phyloP scores from a whole-genome alignment of 2,797 vertebrate species.

The Austrolebias charrua region DNA sequence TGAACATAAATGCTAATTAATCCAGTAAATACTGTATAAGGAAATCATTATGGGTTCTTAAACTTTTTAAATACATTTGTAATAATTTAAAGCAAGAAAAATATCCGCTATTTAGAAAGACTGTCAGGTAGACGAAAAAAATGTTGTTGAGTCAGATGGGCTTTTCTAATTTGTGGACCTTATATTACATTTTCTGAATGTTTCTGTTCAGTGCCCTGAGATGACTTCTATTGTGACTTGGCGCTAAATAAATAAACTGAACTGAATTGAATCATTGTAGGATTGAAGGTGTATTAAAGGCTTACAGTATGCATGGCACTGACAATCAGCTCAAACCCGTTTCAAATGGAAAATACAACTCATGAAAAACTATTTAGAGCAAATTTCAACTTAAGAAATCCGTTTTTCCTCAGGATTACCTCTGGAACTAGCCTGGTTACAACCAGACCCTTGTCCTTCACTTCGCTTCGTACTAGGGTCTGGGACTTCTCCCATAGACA shows the following conservation, averaged over 20 bases:
- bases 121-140: not conserved
- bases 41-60: no score
- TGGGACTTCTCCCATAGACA: no score
- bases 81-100: not conserved
- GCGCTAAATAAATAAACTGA: no score
- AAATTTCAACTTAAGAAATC: not conserved
- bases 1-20: not conserved
- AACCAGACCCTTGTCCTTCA: no score
- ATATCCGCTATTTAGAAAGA: not conserved
- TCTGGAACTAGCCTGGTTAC: no score
- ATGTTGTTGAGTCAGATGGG: not conserved
- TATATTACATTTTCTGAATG: not conserved
- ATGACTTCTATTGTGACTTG: no score
- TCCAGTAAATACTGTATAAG: no score
- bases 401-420: not conserved
- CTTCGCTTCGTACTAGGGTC: no score
- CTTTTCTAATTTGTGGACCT: not conserved
- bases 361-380: slow-evolving; percentile 1
- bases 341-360: slow-evolving; percentile 26
- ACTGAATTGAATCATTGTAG: not conserved
- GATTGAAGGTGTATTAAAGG: slow-evolving; percentile 12
- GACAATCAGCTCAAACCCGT: not conserved
- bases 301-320: slow-evolving; percentile 18
- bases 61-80: slow-evolving; percentile 1
- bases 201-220: no score